Evolutionary conservation across 2,888 invertebrate species (phyloP), one percentile per base, ranked within the genome.

Genomic region (Catocala sponsa): DNA sequence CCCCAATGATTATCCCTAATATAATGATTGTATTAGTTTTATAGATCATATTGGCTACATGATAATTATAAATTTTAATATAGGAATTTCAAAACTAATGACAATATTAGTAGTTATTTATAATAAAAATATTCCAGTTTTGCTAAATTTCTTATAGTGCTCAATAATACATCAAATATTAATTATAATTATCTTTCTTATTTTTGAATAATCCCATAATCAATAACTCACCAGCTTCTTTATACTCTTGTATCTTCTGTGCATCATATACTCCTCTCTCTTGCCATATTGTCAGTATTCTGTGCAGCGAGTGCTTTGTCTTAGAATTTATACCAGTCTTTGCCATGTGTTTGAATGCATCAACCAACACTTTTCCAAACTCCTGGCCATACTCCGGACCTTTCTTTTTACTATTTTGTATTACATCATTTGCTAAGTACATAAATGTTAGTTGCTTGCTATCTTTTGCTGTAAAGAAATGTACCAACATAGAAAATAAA

Each of bases 361-460:
- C 98, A 56, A 96, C 96, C 54, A 99, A 90, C 9, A 97, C 96
- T 59, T 95, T 95, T 6, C 96, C 97, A 92, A 98, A 99, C 84
- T 98, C 98, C 85, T 97, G 97, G 0, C 98, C 98, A 91, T 97
- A 99, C 88, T 99, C 99, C 0, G 99, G 98, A 0, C 99, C 99
- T 89, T 99, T 99, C 90, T 99, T 99, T 88, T 98, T 98, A 86
- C 99, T 98, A 84, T 99, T 99, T 88, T 99, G 99, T 80, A 99
- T 99, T 38, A 99, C 99, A 95, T 99, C 99, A 95, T 99, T 99
- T 41, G 99, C 99, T 79, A 99, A 95, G 91, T 99, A 99, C 97
- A 99, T 98, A 81, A 98, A 98, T 12, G 98, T 99, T 59, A 99
- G 94, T 85, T 98, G 98, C 79, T 97, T 97, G 73, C 95, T 95